These are phyloP conservation scores for Epinephelus coioides DNA, from an alignment of 2,797 vertebrate species.

Conservation along the genomic window DNA sequence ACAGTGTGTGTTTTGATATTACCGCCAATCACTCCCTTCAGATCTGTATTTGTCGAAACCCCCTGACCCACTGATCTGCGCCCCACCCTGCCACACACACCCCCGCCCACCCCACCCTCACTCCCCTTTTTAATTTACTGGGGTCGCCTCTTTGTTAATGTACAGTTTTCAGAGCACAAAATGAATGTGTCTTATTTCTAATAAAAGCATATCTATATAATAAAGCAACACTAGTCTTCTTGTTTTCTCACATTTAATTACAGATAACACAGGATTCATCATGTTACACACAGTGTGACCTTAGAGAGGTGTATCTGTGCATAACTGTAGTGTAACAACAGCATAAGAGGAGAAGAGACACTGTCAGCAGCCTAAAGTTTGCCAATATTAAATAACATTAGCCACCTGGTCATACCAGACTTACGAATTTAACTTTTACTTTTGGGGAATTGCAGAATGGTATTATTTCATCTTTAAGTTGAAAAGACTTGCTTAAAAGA, in stretches of 20 bases:
- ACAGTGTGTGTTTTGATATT: slow-evolving; percentile 89
- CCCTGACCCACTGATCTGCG: slow-evolving; percentile 40
- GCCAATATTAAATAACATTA: no score
- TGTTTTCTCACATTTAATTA: slow-evolving; percentile 28
- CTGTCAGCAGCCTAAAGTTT: no score
- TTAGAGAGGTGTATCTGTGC: background rate
- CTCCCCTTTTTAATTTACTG: slow-evolving; percentile 85
- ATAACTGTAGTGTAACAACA: background rate
- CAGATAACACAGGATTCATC: background rate
- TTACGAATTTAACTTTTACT: no score
- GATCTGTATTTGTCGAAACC: slow-evolving; percentile 82
- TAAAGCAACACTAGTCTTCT: slow-evolving; percentile 54
- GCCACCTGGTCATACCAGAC: no score
- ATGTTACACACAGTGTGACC: background rate
- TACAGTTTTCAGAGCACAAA: slow-evolving; percentile 98
- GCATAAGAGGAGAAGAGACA: background rate
- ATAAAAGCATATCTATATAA: slow-evolving; percentile 92
- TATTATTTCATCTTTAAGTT: no score
- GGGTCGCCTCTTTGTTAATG: slow-evolving; percentile 89
- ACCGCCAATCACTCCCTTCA: slow-evolving; percentile 78
- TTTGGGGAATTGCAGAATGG: no score
- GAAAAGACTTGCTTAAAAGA: no score
- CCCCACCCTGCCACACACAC: slow-evolving; percentile 44
- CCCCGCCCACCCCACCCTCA: slow-evolving; percentile 29
- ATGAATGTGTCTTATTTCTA: slow-evolving; percentile 98